Percentiles rank a stretch among this genome's conserved stretches.
Evolutionary conservation across 2,113 vertebrate species (phyloP).

Genomic region (Neodon shergylaensis): DNA sequence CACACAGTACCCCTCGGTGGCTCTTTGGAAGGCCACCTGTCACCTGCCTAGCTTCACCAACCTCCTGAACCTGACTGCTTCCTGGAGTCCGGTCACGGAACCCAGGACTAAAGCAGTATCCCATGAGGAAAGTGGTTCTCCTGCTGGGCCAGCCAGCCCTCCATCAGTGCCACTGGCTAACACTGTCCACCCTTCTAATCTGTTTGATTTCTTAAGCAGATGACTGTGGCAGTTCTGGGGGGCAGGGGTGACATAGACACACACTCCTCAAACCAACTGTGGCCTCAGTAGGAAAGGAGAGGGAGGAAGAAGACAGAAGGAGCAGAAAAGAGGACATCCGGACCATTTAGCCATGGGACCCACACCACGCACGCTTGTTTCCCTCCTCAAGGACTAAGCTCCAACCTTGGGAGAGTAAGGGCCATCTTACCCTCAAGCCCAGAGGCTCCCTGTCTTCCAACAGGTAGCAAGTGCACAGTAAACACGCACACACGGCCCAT

Average conservation of each 20-base stretch:
- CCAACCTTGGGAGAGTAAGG: background rate
- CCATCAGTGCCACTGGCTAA: background rate
- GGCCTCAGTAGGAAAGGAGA: background rate
- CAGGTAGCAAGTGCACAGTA: background rate
- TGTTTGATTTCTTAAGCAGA: background rate
- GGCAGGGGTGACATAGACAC: background rate
- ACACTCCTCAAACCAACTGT: background rate
- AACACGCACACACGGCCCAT: background rate
- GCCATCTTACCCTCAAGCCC: background rate
- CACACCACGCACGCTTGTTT: rapidly evolving
- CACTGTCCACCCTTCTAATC: background rate
- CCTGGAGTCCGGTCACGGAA: background rate
- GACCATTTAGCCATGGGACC: background rate
- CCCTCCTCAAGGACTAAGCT: background rate
- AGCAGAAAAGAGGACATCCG: too few species aligned
- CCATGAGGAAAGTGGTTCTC: background rate
- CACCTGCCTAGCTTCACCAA: background rate
- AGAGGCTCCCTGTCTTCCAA: background rate
- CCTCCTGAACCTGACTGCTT: background rate
- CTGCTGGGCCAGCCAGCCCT: too few species aligned
- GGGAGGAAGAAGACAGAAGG: background rate
- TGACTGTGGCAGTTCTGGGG: background rate
- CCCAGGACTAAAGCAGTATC: too few species aligned
- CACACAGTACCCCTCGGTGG: background rate
- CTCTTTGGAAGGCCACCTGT: too few species aligned